phyloP scores from a whole-genome alignment of 2,888 invertebrate genomes.

The Allygus modestus region DNA sequence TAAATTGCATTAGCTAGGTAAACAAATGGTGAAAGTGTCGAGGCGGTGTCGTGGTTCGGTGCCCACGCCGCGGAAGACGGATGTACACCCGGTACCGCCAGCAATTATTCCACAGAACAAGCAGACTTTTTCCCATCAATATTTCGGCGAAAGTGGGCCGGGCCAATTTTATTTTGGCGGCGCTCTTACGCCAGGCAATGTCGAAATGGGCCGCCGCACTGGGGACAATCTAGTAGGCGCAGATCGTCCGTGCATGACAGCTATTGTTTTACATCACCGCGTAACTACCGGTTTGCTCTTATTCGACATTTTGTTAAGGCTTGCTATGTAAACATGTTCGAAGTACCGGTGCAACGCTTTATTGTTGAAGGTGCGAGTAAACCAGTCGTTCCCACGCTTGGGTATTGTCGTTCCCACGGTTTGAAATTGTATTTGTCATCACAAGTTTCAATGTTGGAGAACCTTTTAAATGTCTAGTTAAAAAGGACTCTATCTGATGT shows the following conservation, averaged over 20 bases:
- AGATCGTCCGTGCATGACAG: slow-evolving; percentile 18
- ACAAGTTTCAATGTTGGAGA: too few species aligned
- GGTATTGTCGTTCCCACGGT: too few species aligned
- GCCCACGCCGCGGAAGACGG: slow-evolving; percentile 17
- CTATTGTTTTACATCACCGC: slow-evolving; percentile 1
- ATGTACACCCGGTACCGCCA: not conserved
- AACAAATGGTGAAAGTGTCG: slow-evolving; percentile 19
- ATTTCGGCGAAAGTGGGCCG: slow-evolving; percentile 48
- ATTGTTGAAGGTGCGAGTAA: too few species aligned
- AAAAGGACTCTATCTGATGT: too few species aligned
- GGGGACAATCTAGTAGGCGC: not conserved
- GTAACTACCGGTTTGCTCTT: not conserved
- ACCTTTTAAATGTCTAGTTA: too few species aligned
- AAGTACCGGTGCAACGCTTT: too few species aligned
- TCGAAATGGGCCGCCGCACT: slow-evolving; percentile 5
- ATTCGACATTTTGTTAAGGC: not conserved
- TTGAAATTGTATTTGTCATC: too few species aligned
- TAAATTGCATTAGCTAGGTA: too few species aligned
- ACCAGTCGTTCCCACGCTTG: too few species aligned
- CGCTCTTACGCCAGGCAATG: slow-evolving; percentile 20
- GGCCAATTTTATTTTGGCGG: slow-evolving; percentile 25
- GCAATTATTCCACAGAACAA: slow-evolving; percentile 40
- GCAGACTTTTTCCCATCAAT: slow-evolving; percentile 9
- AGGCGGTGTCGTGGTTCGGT: not conserved
- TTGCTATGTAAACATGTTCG: too few species aligned